These are phyloP conservation scores for Anhinga anhinga DNA, from an alignment of 2,113 vertebrate genomes.

Conservation along the genomic window DNA sequence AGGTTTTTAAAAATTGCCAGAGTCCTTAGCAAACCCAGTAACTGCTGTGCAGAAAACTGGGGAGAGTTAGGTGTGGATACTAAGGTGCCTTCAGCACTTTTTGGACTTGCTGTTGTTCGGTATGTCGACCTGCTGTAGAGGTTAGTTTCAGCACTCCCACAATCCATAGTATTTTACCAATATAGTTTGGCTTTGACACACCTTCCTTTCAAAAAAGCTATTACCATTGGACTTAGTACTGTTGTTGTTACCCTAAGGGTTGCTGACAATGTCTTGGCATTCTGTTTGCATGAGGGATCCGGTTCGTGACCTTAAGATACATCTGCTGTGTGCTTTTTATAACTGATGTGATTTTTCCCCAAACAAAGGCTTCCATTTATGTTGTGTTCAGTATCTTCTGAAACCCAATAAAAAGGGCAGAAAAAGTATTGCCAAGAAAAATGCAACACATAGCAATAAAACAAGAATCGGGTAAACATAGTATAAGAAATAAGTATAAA, in stretches of 20 bases:
- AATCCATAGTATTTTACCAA: not conserved
- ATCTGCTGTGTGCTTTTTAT: not conserved
- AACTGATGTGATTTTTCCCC: not conserved
- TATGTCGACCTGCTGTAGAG: not conserved
- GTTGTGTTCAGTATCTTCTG: not conserved
- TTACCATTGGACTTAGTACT: not conserved
- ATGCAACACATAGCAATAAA: not conserved
- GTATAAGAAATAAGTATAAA: not conserved
- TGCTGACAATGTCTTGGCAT: not conserved
- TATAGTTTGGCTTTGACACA: not conserved
- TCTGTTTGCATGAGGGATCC: not conserved
- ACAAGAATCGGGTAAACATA: not conserved
- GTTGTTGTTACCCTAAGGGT: not conserved
- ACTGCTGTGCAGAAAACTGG: not conserved
- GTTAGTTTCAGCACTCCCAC: not conserved
- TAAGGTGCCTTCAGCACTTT: not conserved
- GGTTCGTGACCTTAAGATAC: not conserved
- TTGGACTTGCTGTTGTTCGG: not conserved
- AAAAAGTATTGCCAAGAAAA: not conserved
- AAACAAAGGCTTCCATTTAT: not conserved
- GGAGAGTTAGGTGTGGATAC: not conserved
- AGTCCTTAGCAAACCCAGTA: not conserved
- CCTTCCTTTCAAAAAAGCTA: not conserved
- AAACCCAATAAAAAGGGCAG: not conserved
- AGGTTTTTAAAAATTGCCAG: not conserved